These are phyloP conservation scores for Stenodema calcarata DNA, from an alignment of 2,888 invertebrate species.

Conservation along the genomic window DNA sequence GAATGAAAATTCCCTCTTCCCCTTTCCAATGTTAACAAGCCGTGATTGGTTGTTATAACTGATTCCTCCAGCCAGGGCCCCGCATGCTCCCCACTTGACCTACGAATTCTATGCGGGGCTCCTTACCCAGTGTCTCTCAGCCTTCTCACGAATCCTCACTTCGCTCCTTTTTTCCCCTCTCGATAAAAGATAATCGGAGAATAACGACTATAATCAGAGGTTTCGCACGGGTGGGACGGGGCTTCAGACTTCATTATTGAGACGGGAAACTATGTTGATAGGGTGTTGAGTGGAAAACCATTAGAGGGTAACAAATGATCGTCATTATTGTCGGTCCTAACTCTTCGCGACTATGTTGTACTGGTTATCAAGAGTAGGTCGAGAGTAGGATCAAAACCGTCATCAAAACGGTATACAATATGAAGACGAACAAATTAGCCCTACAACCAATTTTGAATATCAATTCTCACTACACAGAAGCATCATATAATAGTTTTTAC, in stretches of 20 bases:
- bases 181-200: not conserved
- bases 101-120: not conserved
- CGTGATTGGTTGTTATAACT: conserved; percentile 33
- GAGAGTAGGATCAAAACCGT: too few species aligned
- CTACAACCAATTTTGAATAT: too few species aligned
- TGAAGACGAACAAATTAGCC: too few species aligned
- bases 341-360: too few species aligned
- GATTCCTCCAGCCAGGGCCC: not conserved
- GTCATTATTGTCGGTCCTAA: not conserved
- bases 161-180: not conserved
- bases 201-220: not conserved
- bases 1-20: not conserved
- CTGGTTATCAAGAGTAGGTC: too few species aligned
- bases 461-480: too few species aligned
- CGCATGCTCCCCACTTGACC: conserved; percentile 16
- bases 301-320: not conserved
- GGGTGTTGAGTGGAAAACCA: not conserved
- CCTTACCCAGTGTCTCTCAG: not conserved
- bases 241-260: not conserved
- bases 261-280: not conserved
- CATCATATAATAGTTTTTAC: too few species aligned
- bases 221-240: not conserved
- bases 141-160: too few species aligned
- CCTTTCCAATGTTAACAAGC: conserved; percentile 23
- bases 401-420: too few species aligned